These are phyloP conservation scores for Elegia similella DNA, from an alignment of 2,888 invertebrate species.

Conservation along the genomic window DNA sequence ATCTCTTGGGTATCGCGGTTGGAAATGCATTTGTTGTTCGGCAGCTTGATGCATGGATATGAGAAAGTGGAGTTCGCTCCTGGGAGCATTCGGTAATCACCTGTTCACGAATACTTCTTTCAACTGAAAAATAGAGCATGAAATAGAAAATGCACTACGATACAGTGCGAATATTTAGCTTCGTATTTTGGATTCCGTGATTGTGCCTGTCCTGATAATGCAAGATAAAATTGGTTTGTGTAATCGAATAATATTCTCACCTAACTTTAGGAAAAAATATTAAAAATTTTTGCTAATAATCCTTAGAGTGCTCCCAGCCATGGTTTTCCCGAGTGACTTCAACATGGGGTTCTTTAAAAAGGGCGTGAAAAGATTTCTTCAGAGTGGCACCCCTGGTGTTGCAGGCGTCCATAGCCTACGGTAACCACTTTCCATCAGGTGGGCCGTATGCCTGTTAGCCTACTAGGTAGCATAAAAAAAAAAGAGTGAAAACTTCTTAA, in stretches of 20 bases:
- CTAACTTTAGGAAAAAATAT: no score
- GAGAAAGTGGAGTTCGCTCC: slow-evolving; percentile 57
- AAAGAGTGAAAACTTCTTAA: no score
- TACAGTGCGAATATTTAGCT: slow-evolving; percentile 1
- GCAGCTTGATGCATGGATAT: slow-evolving; percentile 62
- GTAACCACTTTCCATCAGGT: no score
- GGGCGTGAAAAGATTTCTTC: no score
- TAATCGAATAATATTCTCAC: not conserved
- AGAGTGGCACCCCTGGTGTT: no score
- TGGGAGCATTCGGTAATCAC: slow-evolving; percentile 61
- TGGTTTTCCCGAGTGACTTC: no score
- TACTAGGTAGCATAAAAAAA: no score
- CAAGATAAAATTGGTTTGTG: not conserved
- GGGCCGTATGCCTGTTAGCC: no score
- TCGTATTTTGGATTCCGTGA: not conserved
- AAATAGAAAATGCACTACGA: slow-evolving; percentile 2
- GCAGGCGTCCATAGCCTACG: no score
- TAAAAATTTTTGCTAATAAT: no score
- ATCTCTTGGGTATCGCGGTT: slow-evolving; percentile 47
- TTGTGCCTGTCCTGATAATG: not conserved
- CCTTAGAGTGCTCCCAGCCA: no score
- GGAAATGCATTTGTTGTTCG: slow-evolving; percentile 53
- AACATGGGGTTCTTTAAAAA: no score
- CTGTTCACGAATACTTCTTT: slow-evolving; percentile 39
- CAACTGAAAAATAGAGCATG: slow-evolving; percentile 25